Evolutionary conservation across 2,797 vertebrate genomes (phyloP), one percentile per base, ranked within the genome.

Genomic region (Chanos chanos): DNA sequence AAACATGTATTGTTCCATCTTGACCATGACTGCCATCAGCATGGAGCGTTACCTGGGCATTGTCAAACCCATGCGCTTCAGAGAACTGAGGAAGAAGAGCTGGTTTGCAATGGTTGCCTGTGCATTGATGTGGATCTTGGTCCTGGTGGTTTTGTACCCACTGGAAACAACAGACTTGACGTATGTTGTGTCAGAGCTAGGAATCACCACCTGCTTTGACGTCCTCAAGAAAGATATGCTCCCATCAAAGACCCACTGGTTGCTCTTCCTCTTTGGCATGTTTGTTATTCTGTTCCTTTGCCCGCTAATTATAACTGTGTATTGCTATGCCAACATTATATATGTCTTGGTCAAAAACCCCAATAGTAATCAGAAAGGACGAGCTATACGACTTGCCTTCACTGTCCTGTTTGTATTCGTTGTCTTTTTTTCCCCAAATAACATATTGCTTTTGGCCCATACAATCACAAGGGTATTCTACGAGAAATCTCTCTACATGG

Each of bases 1-100:
- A 66, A 96, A 97, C 70, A 95, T 97, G 94, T 98, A 98, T 77
- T 92, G 90, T 25, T 96, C 95, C 64, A 89, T 97, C 78, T 76
- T 97, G 33, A 98, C 92, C 37, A 90, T 98, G 92, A 94, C 91
- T 7, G 89, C 89, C 61, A 96, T 98, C 59, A 85, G 93, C n/a
- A 75, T 95, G 0, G 94, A 97, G 64, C 87, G 96, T 50, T 98
- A 93, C 79, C 78, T 96, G 72, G 96, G 94, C 15, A 92, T 98
- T 0, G 86, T 94, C 15, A 72, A 81, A 45, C 94, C 95, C 1
- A 79, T 97, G 86, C 58, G 22, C 1, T 76, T 87, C 48, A 76
- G 63, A 1, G 74, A 74, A 21, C 88, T 79, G 84, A 84, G 81
- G 39, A 71, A 73, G 41, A 90, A 61, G 1, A 93, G 83, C 62